These are phyloP conservation scores for Hanleya hanleyi DNA, from an alignment of 2,888 invertebrate species.

Conservation along the genomic window DNA sequence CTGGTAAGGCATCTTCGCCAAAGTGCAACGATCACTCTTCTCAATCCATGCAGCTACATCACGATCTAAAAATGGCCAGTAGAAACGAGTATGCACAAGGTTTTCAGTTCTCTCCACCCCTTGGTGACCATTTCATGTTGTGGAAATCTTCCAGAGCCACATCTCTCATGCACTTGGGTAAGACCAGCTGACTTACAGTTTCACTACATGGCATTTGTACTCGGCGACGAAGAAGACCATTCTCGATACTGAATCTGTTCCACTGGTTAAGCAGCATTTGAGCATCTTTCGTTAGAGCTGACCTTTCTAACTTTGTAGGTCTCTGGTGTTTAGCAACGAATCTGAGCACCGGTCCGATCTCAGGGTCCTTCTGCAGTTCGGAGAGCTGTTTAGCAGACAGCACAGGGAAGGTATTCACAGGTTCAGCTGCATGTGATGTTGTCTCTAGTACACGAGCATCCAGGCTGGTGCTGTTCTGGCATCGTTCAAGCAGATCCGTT, in stretches of 20 bases:
- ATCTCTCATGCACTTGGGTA: slow-evolving; percentile 1
- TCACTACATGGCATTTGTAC: background rate
- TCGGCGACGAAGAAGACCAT: background rate
- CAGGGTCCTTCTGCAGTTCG: background rate
- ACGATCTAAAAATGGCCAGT: background rate
- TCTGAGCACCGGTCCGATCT: background rate
- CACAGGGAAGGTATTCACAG: background rate
- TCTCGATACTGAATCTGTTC: background rate
- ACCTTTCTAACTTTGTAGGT: background rate
- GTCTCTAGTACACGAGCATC: background rate
- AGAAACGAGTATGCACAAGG: background rate
- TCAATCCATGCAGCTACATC: background rate
- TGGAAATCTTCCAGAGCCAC: background rate
- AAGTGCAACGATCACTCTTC: background rate
- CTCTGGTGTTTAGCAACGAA: background rate
- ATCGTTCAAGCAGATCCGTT: background rate
- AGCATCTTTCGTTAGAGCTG: background rate
- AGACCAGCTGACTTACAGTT: slow-evolving; percentile 5
- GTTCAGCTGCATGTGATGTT: background rate
- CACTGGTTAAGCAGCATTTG: background rate
- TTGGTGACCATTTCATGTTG: too few relatives aligned
- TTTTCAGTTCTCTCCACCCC: slow-evolving; percentile 5
- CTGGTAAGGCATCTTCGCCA: background rate
- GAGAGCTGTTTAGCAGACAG: background rate
- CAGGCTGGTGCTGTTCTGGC: background rate